phyloP scores from a whole-genome alignment of 1,140 invertebrate genomes.

The Oncopodura yosiiana region DNA sequence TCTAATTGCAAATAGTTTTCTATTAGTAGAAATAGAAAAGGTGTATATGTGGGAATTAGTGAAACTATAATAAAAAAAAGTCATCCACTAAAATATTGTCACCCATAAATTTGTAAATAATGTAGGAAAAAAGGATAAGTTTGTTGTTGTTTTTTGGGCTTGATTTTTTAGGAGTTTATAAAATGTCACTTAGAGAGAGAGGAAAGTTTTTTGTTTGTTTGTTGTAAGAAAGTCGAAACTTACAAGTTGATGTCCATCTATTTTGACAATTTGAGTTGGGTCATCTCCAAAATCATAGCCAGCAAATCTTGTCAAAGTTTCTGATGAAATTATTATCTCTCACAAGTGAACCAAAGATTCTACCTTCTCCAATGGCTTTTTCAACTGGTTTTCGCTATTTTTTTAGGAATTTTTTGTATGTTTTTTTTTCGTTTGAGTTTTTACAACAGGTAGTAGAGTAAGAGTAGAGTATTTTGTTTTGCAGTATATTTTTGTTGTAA shows the following conservation, averaged over 20 bases:
- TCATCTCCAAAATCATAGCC: conserved; percentile 35
- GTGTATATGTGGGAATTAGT: too few species aligned
- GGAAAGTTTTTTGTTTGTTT: background rate
- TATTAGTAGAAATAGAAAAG: too few species aligned
- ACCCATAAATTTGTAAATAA: too few species aligned
- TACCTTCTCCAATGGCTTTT: conserved; percentile 26
- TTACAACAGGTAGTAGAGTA: too few species aligned
- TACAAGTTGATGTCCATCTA: conserved; percentile 31
- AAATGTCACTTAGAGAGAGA: background rate
- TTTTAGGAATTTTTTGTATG: too few species aligned
- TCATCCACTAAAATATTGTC: too few species aligned
- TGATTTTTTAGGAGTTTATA: background rate
- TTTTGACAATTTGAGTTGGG: conserved; percentile 30
- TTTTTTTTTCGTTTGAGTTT: too few species aligned
- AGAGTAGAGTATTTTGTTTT: too few species aligned
- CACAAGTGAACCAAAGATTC: conserved; percentile 23
- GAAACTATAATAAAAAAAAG: too few species aligned
- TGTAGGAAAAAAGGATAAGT: background rate
- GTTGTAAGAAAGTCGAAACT: conserved; percentile 22
- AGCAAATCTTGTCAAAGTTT: conserved; percentile 32
- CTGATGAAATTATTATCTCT: conserved; percentile 20
- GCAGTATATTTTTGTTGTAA: too few species aligned
- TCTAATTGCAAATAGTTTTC: too few species aligned
- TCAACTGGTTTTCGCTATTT: too few species aligned
- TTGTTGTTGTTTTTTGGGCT: background rate